Evolutionary conservation across 2,113 vertebrate species (phyloP).

Genomic region (Istiophorus platypterus): DNA sequence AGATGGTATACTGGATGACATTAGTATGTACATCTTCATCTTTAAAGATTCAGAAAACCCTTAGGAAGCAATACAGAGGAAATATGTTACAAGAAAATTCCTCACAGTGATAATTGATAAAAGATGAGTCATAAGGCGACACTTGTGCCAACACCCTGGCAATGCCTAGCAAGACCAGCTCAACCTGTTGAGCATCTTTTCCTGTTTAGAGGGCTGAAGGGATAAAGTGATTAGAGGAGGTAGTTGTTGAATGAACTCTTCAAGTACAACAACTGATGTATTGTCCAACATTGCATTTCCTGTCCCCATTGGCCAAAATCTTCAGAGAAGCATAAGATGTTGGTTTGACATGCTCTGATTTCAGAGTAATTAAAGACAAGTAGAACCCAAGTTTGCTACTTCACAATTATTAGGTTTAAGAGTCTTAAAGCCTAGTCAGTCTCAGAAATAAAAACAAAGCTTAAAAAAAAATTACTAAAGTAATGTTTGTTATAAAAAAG

Average conservation of each 20-base stretch:
- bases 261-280: background rate
- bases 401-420: too few species aligned
- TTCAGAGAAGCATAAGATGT: background rate
- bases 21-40: background rate
- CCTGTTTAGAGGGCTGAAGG: background rate
- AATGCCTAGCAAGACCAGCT: conserved; percentile 59
- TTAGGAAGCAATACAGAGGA: background rate
- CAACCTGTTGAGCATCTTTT: conserved; percentile 66
- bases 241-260: background rate
- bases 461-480: too few species aligned
- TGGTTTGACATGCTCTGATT: background rate
- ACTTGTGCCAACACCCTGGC: conserved; percentile 60
- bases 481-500: too few species aligned
- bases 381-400: too few species aligned
- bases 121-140: conserved; percentile 1
- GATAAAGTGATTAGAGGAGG: conserved; percentile 33
- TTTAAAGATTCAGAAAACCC: background rate
- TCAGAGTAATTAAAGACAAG: too few species aligned
- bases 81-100: conserved; percentile 50
- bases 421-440: too few species aligned
- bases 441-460: too few species aligned
- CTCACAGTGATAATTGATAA: conserved; percentile 14
- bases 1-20: background rate
- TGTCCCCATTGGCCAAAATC: background rate
- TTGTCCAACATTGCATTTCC: background rate